Base-by-base conservation (phyloP, 2,797 vertebrate genomes). In the Cirrhinus mrigala region DNA sequence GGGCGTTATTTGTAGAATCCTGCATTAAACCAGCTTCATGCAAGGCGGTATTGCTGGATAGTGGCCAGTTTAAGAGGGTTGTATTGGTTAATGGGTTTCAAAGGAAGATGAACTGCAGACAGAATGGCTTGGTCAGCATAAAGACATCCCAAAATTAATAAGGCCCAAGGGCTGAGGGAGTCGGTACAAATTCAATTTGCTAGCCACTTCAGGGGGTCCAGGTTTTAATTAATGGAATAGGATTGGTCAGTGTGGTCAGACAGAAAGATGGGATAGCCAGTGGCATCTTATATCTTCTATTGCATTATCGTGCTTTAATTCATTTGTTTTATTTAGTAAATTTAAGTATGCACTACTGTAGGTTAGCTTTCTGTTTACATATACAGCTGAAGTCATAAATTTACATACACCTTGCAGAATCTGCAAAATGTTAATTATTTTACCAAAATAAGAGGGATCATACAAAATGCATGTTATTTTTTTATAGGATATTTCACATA, bases 181-280 rank as follows among this genome's bases (percentile, higher is more conserved):
- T 95, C 93, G 83, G 93, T 95, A 92, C 92, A 93, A 94, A 96
- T 95, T 94, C 90, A 91, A 92, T 95, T 92, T 92, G 10, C 92
- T 90, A 84, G 87, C 64, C 81, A 84, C 88, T 92, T 90, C 92
- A 90, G 89, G 87, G 93, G 94, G 92, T 91, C 89, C 82, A 78
- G 89, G 92, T 94, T 96, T 96, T 95, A 95, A 96, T 96, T 95
- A 94, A 94, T 90, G 92, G 89, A 91, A 94, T 93, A 90, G 86
- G 89, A 92, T 93, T 93, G 93, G 91, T 91, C 91, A 87, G 89
- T 90, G 82, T 79, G 48, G 56, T 75, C 83, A 87, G 77, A 69
- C 48, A 24, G 78, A 85, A 87, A 87, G 89, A 89, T 88, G 80
- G 70, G 56, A 80, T 76, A 83, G 83, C 87, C 68, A 71, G 50